Base-by-base conservation (phyloP, 2,888 invertebrate genomes). In the Hymenopus coronatus region DNA sequence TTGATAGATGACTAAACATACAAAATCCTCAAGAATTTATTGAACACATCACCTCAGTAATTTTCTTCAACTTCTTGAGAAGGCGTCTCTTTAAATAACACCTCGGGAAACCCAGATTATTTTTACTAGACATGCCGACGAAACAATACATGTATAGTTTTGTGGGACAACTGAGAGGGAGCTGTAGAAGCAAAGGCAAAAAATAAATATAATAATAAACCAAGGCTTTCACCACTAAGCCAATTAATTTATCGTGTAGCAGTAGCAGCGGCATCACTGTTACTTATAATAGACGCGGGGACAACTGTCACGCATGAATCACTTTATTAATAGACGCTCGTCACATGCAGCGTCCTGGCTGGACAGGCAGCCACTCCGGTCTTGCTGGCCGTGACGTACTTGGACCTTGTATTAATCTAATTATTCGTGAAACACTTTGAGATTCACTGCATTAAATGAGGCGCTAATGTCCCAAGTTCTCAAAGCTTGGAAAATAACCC, bases 211-310 rank as follows among this genome's bases (percentile, higher is more conserved):
- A 40, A 40, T 40, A 84, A 84, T 84, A 84, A 84, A 84, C 40
- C 27, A 33, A 84, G 25, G 40, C 84, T 84, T 33, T 84, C 84
- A 84, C 84, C 84, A 40, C 30, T 30, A 30, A 83, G 82, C 54
- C 88, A 89, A 89, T 89, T 89, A 89, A 89, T 89, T 89, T 88
- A 89, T 89, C 89, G 88, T 82, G 89, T 28, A 70, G 54, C 28
- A 88, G 20, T 33, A 27, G 70, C 12, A 40, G 40, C 40, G 25
- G 54, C 54, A 70, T 70, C 54, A 70, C 54, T 70, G 54, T 70
- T 70, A 70, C 54, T 70, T 70, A 70, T 70, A 70, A 70, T 70
- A 70, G 54, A 70, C 54, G 25, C 54, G 54, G 54, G 54, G 70
- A 84, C 84, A 84, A n/a, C 81, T 89, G 89, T 88, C 89, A 88